Percentiles rank a stretch among this genome's conserved stretches.
phyloP scores from a whole-genome alignment of 2,797 vertebrate species.

The Corythornis leucogaster region DNA sequence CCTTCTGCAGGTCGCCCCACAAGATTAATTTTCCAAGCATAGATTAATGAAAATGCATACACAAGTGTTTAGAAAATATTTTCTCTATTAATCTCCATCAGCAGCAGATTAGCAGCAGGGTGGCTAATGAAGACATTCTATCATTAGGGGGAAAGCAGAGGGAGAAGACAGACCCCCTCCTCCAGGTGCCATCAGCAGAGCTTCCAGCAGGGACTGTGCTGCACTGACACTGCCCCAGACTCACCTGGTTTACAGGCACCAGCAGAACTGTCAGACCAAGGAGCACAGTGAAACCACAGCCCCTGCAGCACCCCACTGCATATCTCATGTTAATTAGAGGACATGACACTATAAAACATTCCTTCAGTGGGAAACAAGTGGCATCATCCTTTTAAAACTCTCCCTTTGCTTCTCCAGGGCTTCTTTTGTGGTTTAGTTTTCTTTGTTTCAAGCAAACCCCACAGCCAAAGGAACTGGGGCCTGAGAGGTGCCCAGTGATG shows the following conservation, averaged over 20 bases:
- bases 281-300: neutral
- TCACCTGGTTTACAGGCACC: too few relatives aligned
- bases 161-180: neutral
- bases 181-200: fast-evolving
- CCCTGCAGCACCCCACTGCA: neutral
- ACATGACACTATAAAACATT: neutral
- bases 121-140: conserved; percentile 55
- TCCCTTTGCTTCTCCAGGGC: neutral
- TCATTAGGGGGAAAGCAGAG: neutral
- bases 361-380: neutral
- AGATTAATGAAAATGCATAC: conserved; percentile 67
- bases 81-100: conserved; percentile 76
- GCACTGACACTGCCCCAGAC: neutral
- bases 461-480: neutral
- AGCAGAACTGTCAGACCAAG: too few relatives aligned
- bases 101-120: conserved; percentile 45
- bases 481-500: neutral
- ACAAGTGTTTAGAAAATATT: conserved; percentile 73
- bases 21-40: conserved; percentile 69
- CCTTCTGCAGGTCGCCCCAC: conserved; percentile 59
- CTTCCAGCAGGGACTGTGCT: neutral
- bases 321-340: neutral
- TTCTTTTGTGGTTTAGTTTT: neutral
- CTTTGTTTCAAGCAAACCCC: neutral
- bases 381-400: neutral